Evolutionary conservation across 2,113 vertebrate genomes (phyloP), one percentile per base, ranked within the genome.

Genomic region (Lutjanus erythropterus): DNA sequence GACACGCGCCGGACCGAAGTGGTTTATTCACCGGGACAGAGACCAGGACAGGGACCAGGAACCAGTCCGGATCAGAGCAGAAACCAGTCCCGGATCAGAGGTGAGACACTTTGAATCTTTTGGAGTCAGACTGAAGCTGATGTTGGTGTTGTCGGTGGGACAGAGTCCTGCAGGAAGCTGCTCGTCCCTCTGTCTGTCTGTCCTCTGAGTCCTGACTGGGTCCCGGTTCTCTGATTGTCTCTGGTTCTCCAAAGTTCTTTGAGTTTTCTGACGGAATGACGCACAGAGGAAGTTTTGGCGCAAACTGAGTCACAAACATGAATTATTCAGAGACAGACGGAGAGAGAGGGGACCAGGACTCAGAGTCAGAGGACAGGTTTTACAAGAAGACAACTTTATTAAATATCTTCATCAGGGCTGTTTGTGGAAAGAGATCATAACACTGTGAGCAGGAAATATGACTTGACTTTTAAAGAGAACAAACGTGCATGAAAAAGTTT

Each of bases 41-140:
- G 37, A 39, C 16, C 18, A 33, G 21, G 33, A 18, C 33, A n/a
- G 50, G 23, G 29, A 67, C 6, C 27, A 23, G 52, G 21, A 15
- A 31, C 18, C 19, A 21, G 59, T 39, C 23, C 47, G 61, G 56
- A 49, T 55, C 52, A 61, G 61, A 90, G 86, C 27, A 23, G 52
- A 23, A 15, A 31, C 18, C 19, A 21, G 59, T 39, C 23, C 47
- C n/a, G 61, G 56, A 49, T 55, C 52, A 61, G 61, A 90, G 86
- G 86, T 90, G 74, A 86, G 84, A 23, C 19, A 9, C 23, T 55
- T 44, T 23, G 9, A 33, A 2, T 58, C 6, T 53, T 16, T 11
- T 7, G 18, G 65, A 18, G 9, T 59, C 16, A 47, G 27, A 42
- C 6, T 11, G 31, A 29, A 23, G 14, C 52, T 12, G 66, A n/a